Evolutionary conservation across 2,888 invertebrate genomes (phyloP).

Genomic region (Diadegma fenestrale): DNA sequence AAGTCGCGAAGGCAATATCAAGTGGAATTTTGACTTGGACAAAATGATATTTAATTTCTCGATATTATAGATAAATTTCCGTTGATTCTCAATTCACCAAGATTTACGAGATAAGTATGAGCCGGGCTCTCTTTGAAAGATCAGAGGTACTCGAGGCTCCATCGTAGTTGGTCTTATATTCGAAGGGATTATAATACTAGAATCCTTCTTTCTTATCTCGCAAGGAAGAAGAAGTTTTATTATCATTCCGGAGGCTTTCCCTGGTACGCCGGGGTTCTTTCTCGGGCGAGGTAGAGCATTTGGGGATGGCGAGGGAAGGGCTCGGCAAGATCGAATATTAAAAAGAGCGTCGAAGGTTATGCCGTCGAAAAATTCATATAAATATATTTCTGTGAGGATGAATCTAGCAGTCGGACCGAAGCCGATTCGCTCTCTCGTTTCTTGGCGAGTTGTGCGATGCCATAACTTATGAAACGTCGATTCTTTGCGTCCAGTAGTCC

Average conservation of each 20-base stretch:
- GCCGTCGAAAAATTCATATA: slow-evolving; percentile 9
- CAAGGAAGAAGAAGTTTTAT: slow-evolving; percentile 51
- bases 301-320: slow-evolving; percentile 47
- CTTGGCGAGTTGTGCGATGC: slow-evolving; percentile 23
- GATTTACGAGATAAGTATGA: slow-evolving; percentile 30
- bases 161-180: slow-evolving; percentile 33
- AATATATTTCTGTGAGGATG: slow-evolving; percentile 19
- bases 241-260: slow-evolving; percentile 22
- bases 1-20: not conserved
- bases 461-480: slow-evolving; percentile 68
- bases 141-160: slow-evolving; percentile 4
- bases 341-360: slow-evolving; percentile 48
- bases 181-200: slow-evolving; percentile 53
- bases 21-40: slow-evolving; percentile 2
- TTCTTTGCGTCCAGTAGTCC: slow-evolving; percentile 58
- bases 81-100: slow-evolving; percentile 20
- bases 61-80: slow-evolving; percentile 17
- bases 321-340: slow-evolving; percentile 60
- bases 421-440: slow-evolving; percentile 14
- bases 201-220: slow-evolving; percentile 38
- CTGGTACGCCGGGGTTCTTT: not conserved
- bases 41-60: slow-evolving; percentile 40
- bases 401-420: slow-evolving; percentile 1
- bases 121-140: not conserved
- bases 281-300: slow-evolving; percentile 22